Evolutionary conservation across 2,113 vertebrate genomes (phyloP), one percentile per base, ranked within the genome.

Genomic region (Tichodroma muraria): DNA sequence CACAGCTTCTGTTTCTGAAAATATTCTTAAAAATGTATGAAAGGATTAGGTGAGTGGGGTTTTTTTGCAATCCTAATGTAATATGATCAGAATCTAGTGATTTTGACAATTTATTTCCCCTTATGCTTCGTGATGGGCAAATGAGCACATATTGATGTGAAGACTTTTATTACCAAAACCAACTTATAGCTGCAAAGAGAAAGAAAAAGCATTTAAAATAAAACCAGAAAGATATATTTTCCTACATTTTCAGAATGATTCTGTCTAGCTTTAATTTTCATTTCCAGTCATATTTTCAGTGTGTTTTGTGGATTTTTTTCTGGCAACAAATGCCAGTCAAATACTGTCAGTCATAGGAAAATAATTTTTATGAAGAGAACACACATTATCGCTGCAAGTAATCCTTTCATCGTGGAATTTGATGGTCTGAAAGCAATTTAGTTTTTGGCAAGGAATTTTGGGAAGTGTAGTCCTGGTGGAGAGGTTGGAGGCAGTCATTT

Each of bases 101-200:
- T 84, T 86, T 64, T 59, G 72, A 94, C 71, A 91, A 59, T 85
- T 93, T 77, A 38, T 37, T 93, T 92, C 33, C 30, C 50, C 7
- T 77, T 94, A 10, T 11, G 24, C 76, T 82, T 53, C 6, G 15
- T 13, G 37, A 65, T 18, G 47, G 78, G 71, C 49, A 81, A 66
- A 76, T 6, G 23, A 82, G 21, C 19, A 52, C 49, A 94, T 69
- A 69, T 52, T 79, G 30, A 82, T 59, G 8, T 16, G 35, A 83
- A 83, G 30, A 63, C 21, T 40, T 69, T 61, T 63, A 10, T 63
- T 86, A 31, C 13, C 23, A 75, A 47, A 90, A 80, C 15, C 42
- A 37, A 8, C 5, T 57, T 61, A 31, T 4, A 66, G 10, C 15
- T 54, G 18, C 73, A 21, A 89, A 75, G 7, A 59, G 35, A 22